Conservation (phyloP, 2,888 invertebrate species). For the Drymonia ruficornis region DNA sequence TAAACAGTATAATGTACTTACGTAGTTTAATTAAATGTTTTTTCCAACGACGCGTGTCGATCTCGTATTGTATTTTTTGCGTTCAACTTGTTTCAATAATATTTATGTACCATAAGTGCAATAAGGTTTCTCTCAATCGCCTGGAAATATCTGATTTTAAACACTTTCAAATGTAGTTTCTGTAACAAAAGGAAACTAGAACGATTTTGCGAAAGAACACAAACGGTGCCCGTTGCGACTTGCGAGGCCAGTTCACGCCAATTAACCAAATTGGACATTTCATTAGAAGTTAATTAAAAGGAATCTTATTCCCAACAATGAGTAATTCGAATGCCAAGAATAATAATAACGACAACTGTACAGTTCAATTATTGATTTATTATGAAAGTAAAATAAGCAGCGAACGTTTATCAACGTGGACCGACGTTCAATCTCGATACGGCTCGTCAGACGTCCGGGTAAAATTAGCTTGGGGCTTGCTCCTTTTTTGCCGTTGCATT, state of each 20-base stretch:
- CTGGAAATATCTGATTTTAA: slow-evolving; percentile 25
- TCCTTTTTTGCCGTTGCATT: slow-evolving; percentile 27
- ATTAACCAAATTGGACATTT: slow-evolving; percentile 37
- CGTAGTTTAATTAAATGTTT: slow-evolving; percentile 11
- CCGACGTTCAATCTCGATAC: slow-evolving; percentile 34
- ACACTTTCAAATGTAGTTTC: slow-evolving; percentile 38
- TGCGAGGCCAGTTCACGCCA: slow-evolving; percentile 36
- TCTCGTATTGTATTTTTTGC: slow-evolving; percentile 15
- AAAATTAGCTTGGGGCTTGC: slow-evolving; percentile 41
- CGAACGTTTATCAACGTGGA: slow-evolving; percentile 32
- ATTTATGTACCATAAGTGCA: slow-evolving; percentile 14
- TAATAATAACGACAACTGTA: not conserved
- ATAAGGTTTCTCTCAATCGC: slow-evolving; percentile 25
- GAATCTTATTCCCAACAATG: not conserved
- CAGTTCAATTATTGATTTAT: slow-evolving; percentile 3
- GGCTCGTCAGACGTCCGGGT: slow-evolving; percentile 37
- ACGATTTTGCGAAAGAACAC: slow-evolving; percentile 41
- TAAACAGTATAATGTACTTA: no score
- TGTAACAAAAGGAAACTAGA: slow-evolving; percentile 41
- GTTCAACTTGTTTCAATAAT: slow-evolving; percentile 9
- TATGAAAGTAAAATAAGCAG: slow-evolving; percentile 24
- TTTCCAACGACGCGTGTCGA: slow-evolving; percentile 14
- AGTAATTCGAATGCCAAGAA: not conserved
- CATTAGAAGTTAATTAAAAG: slow-evolving; percentile 8
- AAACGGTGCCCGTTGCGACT: slow-evolving; percentile 37